A percentile compares a stretch with the other conserved stretches of the same genome.
Evolutionary conservation across 2,888 invertebrate species (phyloP).

Genomic region (Arge pagana): DNA sequence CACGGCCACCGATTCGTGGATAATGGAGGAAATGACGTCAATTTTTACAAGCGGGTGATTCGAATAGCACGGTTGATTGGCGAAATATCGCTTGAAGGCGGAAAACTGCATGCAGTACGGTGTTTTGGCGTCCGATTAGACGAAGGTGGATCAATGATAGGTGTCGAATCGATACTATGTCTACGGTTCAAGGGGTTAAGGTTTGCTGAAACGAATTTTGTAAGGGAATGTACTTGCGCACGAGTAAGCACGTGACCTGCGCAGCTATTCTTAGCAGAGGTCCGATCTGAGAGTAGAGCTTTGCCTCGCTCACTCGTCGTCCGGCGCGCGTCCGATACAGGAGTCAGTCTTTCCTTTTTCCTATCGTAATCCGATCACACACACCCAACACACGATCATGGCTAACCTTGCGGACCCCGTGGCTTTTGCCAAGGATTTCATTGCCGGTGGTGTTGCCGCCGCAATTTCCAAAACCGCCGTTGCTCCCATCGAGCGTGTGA

Average conservation of each 20-base stretch:
- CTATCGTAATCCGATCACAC: constrained; percentile 42
- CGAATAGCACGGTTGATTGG: background rate
- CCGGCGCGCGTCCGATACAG: constrained; percentile 62
- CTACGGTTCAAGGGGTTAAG: background rate
- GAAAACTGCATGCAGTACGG: too few species aligned
- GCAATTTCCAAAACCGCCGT: constrained; percentile 93
- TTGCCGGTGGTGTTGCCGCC: constrained; percentile 90
- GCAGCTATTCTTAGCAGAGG: constrained; percentile 57
- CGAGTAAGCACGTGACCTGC: constrained; percentile 50
- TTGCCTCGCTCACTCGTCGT: constrained; percentile 60
- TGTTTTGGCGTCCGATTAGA: too few species aligned
- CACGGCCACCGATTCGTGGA: constrained; percentile 5
- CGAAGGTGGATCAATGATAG: constrained; percentile 2
- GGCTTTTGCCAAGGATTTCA: constrained; percentile 86
- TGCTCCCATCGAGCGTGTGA: constrained; percentile 94
- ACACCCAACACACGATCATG: constrained; percentile 47
- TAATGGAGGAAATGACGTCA: constrained; percentile 7
- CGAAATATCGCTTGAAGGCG: background rate
- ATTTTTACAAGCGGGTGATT: constrained; percentile 1
- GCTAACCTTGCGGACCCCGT: constrained; percentile 72
- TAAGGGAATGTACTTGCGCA: constrained; percentile 42
- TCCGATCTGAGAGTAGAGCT: constrained; percentile 46
- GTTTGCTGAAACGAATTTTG: background rate
- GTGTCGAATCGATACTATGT: constrained; percentile 10
- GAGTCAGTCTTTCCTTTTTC: constrained; percentile 49